These are phyloP conservation scores for Trachymyrmex cornetzi DNA, from an alignment of 1,140 invertebrate species.

Conservation along the genomic window DNA sequence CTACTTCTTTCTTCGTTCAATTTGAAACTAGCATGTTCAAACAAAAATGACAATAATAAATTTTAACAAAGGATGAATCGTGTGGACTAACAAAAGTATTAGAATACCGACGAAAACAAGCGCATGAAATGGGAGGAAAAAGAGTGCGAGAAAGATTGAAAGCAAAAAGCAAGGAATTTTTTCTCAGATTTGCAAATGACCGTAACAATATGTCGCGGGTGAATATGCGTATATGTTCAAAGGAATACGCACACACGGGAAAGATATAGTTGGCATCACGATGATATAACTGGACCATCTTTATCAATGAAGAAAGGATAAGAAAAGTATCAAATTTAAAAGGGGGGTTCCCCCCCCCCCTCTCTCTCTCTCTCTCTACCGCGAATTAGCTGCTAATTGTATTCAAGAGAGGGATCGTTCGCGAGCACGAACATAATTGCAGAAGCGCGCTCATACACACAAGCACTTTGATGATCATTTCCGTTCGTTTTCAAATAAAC, in stretches of 20 bases:
- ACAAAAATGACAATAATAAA: neutral
- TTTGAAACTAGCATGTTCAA: neutral
- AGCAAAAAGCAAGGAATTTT: neutral
- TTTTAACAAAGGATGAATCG: slow-evolving; percentile 5
- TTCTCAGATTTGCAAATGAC: neutral
- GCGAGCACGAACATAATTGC: neutral
- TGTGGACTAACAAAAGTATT: neutral
- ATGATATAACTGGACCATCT: slow-evolving; percentile 17
- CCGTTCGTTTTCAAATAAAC: neutral
- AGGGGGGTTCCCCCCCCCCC: neutral
- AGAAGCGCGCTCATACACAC: neutral
- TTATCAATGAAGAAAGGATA: slow-evolving; percentile 16
- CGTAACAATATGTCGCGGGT: slow-evolving; percentile 4
- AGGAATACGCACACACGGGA: neutral
- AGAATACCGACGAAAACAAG: neutral
- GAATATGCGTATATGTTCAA: neutral
- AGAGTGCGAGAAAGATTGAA: neutral
- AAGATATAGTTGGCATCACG: slow-evolving; percentile 9
- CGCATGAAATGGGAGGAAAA: neutral
- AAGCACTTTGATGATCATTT: slow-evolving; percentile 17
- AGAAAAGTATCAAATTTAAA: slow-evolving; percentile 48
- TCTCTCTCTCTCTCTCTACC: neutral
- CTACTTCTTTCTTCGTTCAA: slow-evolving; percentile 34
- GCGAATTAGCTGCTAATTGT: slow-evolving; percentile 20
- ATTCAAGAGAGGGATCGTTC: neutral